Percentiles rank a stretch among this genome's conserved stretches.
phyloP scores from a whole-genome alignment of 1,140 invertebrate species.

The Psilanteris sp. region DNA sequence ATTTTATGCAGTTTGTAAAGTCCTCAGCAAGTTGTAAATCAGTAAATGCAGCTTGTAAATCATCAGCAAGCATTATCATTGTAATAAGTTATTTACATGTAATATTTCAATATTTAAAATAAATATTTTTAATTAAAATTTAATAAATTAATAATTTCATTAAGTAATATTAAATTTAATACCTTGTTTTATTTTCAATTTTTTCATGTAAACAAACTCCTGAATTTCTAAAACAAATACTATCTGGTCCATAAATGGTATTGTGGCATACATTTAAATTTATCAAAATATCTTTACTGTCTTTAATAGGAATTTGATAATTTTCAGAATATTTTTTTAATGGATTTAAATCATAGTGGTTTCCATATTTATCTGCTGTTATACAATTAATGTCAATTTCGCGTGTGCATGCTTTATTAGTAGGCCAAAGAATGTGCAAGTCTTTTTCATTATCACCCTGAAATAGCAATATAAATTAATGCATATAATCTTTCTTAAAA shows the following conservation, averaged over 20 bases:
- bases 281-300: slow-evolving; percentile 46
- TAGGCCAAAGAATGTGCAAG: slow-evolving; percentile 68
- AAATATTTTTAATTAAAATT: too few species aligned
- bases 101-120: too few species aligned
- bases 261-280: slow-evolving; percentile 76
- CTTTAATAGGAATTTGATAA: slow-evolving; percentile 65
- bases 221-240: slow-evolving; percentile 56
- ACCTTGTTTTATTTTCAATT: too few species aligned
- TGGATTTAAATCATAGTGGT: slow-evolving; percentile 68
- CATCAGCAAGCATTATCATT: too few species aligned
- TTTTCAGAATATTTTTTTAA: slow-evolving; percentile 70
- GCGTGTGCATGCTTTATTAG: slow-evolving; percentile 60
- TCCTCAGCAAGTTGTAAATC: too few species aligned
- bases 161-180: too few species aligned
- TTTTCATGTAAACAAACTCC: slow-evolving; percentile 67
- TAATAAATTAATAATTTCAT: too few species aligned
- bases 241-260: slow-evolving; percentile 66
- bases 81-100: too few species aligned
- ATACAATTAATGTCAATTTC: slow-evolving; percentile 65
- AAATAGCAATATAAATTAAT: too few species aligned
- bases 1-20: too few species aligned
- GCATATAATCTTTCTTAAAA: too few species aligned
- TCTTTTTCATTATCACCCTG: slow-evolving; percentile 63
- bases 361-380: slow-evolving; percentile 40
- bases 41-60: too few species aligned